A percentile compares a stretch with the other conserved stretches of the same genome.
Conservation (phyloP, 1,140 invertebrate species). For the Drosophila funebris region DNA sequence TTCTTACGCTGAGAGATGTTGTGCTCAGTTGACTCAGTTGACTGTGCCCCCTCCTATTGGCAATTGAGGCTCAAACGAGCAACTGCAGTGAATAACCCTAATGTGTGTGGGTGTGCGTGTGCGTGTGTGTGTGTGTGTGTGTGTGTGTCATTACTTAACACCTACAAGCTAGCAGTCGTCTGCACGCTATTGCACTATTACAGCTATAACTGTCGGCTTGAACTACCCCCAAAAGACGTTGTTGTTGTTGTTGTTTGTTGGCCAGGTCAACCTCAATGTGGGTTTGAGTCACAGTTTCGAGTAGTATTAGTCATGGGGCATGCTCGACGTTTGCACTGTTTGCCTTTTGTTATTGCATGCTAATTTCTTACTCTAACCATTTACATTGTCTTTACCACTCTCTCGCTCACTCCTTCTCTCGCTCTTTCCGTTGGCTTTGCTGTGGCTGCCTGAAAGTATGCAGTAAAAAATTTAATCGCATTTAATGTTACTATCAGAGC, state of each 20-base stretch:
- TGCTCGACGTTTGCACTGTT: constrained; percentile 4
- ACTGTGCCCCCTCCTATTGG: constrained; percentile 27
- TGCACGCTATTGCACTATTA: constrained; percentile 76
- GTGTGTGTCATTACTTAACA: constrained; percentile 70
- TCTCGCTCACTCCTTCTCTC: not conserved
- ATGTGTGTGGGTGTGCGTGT: constrained; percentile 38
- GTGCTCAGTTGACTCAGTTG: not conserved
- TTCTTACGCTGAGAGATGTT: not conserved
- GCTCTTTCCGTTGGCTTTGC: constrained; percentile 24
- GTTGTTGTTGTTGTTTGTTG: constrained; percentile 2
- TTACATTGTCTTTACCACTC: not conserved
- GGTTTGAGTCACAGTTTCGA: constrained; percentile 14
- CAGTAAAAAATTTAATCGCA: constrained; percentile 69
- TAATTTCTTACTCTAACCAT: constrained; percentile 53
- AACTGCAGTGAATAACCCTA: constrained; percentile 55
- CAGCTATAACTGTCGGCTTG: constrained; percentile 46
- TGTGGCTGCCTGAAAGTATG: constrained; percentile 57
- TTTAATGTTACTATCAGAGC: constrained; percentile 48
- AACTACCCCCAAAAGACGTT: constrained; percentile 55
- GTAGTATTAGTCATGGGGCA: constrained; percentile 64
- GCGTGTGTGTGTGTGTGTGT: constrained; percentile 26
- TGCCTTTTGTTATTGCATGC: constrained; percentile 67
- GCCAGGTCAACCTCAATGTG: constrained; percentile 11
- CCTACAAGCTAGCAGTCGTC: constrained; percentile 55
- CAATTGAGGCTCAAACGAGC: constrained; percentile 47